A percentile compares a stretch with the other conserved stretches of the same genome.
These are phyloP conservation scores for Chaetorhynchus papuensis DNA, from an alignment of 2,113 vertebrate species.

Conservation along the genomic window DNA sequence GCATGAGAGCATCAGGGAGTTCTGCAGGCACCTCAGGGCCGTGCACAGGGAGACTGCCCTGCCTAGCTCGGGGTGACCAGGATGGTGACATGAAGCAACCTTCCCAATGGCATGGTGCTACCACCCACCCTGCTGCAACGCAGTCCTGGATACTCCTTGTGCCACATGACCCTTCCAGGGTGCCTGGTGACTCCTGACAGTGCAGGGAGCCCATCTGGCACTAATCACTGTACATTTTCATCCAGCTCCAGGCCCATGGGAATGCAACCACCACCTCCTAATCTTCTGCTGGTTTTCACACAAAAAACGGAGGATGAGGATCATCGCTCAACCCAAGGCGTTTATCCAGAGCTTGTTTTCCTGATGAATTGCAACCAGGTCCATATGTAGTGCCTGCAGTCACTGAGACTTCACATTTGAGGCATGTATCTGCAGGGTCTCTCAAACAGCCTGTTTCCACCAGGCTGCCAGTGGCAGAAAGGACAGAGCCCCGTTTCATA, in stretches of 20 bases:
- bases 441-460: neutral
- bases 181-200: neutral
- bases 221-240: neutral
- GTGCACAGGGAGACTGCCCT: fast-evolving
- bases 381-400: fast-evolving
- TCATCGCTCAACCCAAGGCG: neutral
- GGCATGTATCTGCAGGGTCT: neutral
- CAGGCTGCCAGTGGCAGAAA: neutral
- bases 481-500: neutral
- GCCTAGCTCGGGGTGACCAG: neutral
- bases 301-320: neutral
- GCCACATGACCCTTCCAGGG: fast-evolving
- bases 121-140: fast-evolving
- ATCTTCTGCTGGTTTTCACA: neutral
- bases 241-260: neutral
- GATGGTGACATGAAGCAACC: fast-evolving
- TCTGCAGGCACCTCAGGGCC: neutral
- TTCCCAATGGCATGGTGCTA: too few relatives aligned
- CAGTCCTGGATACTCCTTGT: fast-evolving
- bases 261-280: neutral
- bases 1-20: fast-evolving
- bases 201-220: neutral
- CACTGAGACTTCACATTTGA: neutral
- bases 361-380: neutral
- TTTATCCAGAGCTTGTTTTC: neutral